A percentile compares a stretch with the other conserved stretches of the same genome.
Evolutionary conservation across 2,113 vertebrate species (phyloP).

Genomic region (Gnathochromis pfefferi): DNA sequence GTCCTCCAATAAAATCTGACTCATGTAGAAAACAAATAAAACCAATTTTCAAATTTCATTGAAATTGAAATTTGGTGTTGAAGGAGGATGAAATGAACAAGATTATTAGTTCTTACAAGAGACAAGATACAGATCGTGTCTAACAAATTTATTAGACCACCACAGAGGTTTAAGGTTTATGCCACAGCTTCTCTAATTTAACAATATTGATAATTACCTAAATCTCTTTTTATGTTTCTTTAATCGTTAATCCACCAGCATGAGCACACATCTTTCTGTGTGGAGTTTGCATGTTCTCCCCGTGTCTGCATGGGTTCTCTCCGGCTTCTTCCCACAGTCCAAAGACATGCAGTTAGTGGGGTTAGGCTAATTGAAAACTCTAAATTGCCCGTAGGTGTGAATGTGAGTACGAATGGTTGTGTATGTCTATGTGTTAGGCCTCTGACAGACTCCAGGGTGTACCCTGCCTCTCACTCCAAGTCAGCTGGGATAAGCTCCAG

Average conservation of each 20-base stretch:
- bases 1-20: not conserved
- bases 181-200: not conserved
- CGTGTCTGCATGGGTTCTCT: too few relatives aligned
- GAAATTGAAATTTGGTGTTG: not conserved
- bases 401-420: too few relatives aligned
- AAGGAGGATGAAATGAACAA: not conserved
- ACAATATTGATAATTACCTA: not conserved
- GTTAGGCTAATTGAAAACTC: too few relatives aligned
- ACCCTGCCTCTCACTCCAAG: too few relatives aligned
- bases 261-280: too few relatives aligned
- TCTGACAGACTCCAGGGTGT: too few relatives aligned
- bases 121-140: not conserved
- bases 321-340: too few relatives aligned
- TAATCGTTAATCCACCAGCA: not conserved
- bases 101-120: not conserved
- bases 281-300: too few relatives aligned
- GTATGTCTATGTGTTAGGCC: too few relatives aligned
- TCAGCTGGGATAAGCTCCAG: too few relatives aligned
- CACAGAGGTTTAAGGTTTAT: not conserved
- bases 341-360: too few relatives aligned
- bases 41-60: not conserved
- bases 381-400: too few relatives aligned
- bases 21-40: not conserved
- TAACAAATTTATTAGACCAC: not conserved
- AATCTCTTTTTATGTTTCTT: not conserved